Evolutionary conservation across 2,113 vertebrate genomes (phyloP), one percentile per base, ranked within the genome.

Genomic region (Bubo blakistoni): DNA sequence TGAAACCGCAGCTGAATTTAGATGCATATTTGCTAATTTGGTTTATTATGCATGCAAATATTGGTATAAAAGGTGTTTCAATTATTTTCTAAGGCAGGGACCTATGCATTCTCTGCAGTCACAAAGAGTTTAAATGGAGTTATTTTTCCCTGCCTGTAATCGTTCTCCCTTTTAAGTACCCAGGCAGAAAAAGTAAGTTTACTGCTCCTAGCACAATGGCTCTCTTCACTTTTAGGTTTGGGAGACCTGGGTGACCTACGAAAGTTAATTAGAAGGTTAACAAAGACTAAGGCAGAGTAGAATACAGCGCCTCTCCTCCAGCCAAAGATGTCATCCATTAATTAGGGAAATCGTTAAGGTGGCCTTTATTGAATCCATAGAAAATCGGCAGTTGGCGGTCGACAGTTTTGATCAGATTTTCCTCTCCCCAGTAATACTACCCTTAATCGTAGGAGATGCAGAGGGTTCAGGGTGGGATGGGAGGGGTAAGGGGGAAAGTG

Each of bases 341-440:
- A 99, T 99, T 99, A 99, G 99, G 99, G 99, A 99, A 99, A 99
- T 99, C 99, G 99, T 99, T 99, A 99, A 99, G 99, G 99, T 99
- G 99, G 99, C 99, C 99, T 99, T 98, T 99, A 99, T 99, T 99
- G 99, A 99, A 99, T 98, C 98, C 99, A 99, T 99, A 99, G 99
- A 99, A 99, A 99, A 99, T 98, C 98, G 98, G 98, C 98, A 98
- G 99, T 99, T 99, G 99, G 99, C 99, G 98, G 99, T 98, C 99
- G 98, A 98, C 98, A 99, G 99, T 99, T 99, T 99, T 99, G 99
- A 99, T 99, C 99, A 99, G 98, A 98, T 98, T 99, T 98, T 98
- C 98, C 98, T 98, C 98, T 98, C 98, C 98, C 98, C 98, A 97
- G 88, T 98, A 99, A 99, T 98, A 98, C 98, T 97, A 97, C 98